Conservation (phyloP, 2,113 vertebrate species). For the Equus przewalskii region DNA sequence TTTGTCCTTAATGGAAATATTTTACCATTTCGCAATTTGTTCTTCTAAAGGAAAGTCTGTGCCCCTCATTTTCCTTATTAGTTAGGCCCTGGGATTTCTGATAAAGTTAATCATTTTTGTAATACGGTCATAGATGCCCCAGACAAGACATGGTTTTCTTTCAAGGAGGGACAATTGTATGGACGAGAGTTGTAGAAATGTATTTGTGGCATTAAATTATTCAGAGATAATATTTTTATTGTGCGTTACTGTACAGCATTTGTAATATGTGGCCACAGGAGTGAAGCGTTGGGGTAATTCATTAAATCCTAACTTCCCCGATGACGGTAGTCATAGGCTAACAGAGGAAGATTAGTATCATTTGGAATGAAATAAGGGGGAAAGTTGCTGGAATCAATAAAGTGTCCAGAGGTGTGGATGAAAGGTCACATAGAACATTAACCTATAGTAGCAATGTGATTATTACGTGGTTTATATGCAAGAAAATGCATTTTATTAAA, state of each 20-base stretch:
- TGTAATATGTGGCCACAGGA: background rate
- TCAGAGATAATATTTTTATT: background rate
- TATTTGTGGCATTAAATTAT: background rate
- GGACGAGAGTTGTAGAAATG: background rate
- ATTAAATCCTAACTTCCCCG: background rate
- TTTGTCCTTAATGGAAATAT: background rate
- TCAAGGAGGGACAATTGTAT: background rate
- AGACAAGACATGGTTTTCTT: background rate
- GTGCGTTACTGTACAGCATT: background rate
- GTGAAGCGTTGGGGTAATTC: background rate
- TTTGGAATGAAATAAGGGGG: background rate
- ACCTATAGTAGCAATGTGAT: slow-evolving; percentile 42
- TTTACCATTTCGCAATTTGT: background rate
- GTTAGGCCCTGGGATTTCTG: background rate
- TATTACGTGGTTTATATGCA: slow-evolving; percentile 9
- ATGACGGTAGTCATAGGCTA: background rate
- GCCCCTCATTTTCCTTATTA: background rate
- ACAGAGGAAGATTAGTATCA: background rate
- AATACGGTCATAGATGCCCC: background rate
- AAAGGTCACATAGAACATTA: background rate
- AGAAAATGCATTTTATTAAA: background rate
- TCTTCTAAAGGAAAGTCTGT: background rate
- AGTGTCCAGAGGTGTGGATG: background rate
- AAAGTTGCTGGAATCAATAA: background rate
- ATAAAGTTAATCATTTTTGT: background rate